These are phyloP conservation scores for Halocynthia aurantium DNA, from an alignment of 23 tunicate species.

Conservation along the genomic window DNA sequence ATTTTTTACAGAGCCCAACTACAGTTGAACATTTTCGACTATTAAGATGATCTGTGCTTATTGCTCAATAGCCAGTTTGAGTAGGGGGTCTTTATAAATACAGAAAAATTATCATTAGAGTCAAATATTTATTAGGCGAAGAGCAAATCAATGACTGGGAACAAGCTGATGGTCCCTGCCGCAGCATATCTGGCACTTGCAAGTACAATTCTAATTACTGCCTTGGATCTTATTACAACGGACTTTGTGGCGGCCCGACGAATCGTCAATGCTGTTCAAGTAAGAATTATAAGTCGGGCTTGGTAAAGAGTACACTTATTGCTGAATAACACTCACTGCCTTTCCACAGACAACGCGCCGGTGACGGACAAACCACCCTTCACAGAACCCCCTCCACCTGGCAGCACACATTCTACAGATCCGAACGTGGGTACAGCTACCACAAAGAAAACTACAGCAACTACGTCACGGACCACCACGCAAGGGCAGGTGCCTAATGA, in stretches of 20 bases:
- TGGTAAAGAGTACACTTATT: background rate
- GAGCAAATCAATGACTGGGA: constrained; percentile 58
- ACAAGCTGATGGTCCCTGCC: constrained; percentile 33
- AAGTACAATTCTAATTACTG: constrained; percentile 77
- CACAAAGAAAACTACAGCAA: constrained; percentile 4
- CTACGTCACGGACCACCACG: background rate
- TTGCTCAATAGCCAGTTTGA: background rate
- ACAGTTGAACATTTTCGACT: background rate
- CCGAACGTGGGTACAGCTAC: constrained; percentile 23
- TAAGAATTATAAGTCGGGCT: constrained; percentile 3
- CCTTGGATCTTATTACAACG: constrained; percentile 22
- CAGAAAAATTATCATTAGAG: background rate
- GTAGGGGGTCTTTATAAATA: background rate
- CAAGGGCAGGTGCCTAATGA: background rate
- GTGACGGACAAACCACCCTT: constrained; percentile 1
- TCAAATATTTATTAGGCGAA: constrained; percentile 24
- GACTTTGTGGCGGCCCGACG: constrained; percentile 63
- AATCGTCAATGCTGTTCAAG: constrained; percentile 73
- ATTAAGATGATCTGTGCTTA: background rate
- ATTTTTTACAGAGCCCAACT: background rate
- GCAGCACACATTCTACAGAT: constrained; percentile 9
- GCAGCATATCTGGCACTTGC: constrained; percentile 51
- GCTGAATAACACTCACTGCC: constrained; percentile 5
- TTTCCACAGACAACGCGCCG: constrained; percentile 5
- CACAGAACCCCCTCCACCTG: constrained; percentile 25